These are phyloP conservation scores for Pampusana beccarii DNA, from an alignment of 2,113 vertebrate species.

Conservation along the genomic window DNA sequence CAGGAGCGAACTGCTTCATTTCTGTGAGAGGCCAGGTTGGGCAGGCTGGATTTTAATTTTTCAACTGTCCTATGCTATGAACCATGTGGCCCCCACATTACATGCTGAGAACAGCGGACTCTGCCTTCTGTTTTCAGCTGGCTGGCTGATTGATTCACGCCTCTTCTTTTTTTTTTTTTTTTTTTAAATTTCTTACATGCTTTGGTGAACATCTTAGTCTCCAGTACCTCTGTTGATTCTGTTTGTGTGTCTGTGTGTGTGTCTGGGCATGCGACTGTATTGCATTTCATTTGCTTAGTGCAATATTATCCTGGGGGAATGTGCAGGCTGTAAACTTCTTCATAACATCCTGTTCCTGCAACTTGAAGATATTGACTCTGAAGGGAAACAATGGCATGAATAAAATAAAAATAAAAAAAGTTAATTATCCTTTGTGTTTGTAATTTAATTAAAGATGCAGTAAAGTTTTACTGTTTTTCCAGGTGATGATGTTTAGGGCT, in stretches of 20 bases:
- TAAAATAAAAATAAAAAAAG: conserved; percentile 87
- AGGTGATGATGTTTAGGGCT: conserved; percentile 85
- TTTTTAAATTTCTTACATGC: conserved; percentile 22
- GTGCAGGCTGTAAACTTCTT: conserved; percentile 72
- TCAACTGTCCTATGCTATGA: conserved; percentile 2
- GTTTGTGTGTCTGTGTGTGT: neutral
- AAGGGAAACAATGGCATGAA: conserved; percentile 83
- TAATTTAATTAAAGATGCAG: conserved; percentile 90
- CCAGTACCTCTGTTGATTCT: neutral
- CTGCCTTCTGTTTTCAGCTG: conserved; percentile 18
- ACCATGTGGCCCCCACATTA: neutral
- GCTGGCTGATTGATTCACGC: conserved; percentile 58
- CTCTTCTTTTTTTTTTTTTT: neutral
- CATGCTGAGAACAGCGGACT: neutral
- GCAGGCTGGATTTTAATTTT: conserved; percentile 31
- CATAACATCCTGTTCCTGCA: conserved; percentile 74
- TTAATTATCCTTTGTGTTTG: conserved; percentile 91
- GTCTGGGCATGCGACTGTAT: neutral
- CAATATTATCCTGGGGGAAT: conserved; percentile 15
- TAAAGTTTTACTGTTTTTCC: conserved; percentile 86
- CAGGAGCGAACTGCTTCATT: neutral
- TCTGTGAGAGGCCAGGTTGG: neutral
- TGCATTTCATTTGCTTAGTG: conserved; percentile 25
- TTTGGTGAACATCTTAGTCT: conserved; percentile 11
- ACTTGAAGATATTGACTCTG: conserved; percentile 79